Conservation (phyloP, 23 tunicate species). For the Aplidium turbinatum region DNA sequence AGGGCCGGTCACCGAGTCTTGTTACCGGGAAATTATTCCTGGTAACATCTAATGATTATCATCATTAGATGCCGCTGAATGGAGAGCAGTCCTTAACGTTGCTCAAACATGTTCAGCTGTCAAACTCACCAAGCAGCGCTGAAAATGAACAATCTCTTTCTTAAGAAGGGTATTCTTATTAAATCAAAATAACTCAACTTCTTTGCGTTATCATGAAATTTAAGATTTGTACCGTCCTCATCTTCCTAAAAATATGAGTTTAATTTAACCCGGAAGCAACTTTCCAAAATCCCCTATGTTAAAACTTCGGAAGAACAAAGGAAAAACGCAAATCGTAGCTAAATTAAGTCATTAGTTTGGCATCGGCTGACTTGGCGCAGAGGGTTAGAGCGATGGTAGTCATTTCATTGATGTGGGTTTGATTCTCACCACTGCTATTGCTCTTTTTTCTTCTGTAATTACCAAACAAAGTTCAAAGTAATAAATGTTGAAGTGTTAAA, state of each 20-base stretch:
- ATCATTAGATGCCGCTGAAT: background rate
- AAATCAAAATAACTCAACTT: conserved; percentile 10
- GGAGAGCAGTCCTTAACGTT: background rate
- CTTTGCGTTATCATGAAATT: background rate
- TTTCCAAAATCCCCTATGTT: too few species aligned
- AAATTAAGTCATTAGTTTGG: too few species aligned
- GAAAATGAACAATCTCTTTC: conserved; percentile 17
- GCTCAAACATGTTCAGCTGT: background rate
- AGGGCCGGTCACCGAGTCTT: background rate
- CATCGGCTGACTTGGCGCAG: too few species aligned
- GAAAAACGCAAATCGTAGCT: too few species aligned
- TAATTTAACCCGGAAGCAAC: too few species aligned
- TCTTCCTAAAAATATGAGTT: background rate
- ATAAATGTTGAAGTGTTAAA: too few species aligned
- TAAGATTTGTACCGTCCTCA: background rate
- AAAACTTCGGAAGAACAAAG: too few species aligned
- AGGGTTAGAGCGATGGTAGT: too few species aligned
- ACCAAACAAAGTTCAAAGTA: too few species aligned
- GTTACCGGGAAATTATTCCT: background rate
- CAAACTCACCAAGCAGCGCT: conserved; percentile 7
- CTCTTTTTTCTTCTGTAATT: too few species aligned
- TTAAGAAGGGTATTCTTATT: background rate
- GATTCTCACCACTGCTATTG: too few species aligned
- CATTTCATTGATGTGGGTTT: too few species aligned
- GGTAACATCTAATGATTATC: background rate